These are phyloP conservation scores for Enteromius trimaculatus DNA, from an alignment of 2,797 vertebrate species.

Conservation along the genomic window DNA sequence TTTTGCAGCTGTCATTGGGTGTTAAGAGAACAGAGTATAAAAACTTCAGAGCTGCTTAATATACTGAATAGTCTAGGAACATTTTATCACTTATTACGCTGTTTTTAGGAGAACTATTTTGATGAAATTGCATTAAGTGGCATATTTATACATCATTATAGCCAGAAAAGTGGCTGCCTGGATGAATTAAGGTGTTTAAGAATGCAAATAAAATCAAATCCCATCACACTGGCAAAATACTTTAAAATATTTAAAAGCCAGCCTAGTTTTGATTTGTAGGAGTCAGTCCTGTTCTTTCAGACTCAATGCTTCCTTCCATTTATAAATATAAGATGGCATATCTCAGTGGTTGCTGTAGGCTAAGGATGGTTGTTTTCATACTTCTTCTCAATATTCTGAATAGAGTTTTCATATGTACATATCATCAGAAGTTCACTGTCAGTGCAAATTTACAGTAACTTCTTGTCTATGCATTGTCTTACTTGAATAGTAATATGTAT, in stretches of 20 bases:
- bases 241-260: conserved; percentile 5
- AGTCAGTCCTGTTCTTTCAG: neutral
- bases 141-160: neutral
- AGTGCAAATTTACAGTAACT: neutral
- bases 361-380: neutral
- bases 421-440: neutral
- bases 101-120: neutral
- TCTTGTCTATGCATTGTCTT: neutral
- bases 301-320: neutral
- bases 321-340: conserved; percentile 30
- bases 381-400: conserved; percentile 1
- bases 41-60: conserved; percentile 17
- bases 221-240: neutral
- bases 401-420: neutral
- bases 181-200: neutral
- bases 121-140: neutral
- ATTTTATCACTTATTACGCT: conserved; percentile 1
- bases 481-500: neutral
- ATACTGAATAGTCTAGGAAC: conserved; percentile 7
- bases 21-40: conserved; percentile 23
- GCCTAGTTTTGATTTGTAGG: neutral
- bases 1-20: conserved; percentile 31
- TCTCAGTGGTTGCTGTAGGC: neutral
- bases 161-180: neutral
- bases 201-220: conserved; percentile 1